A percentile compares a stretch with the other conserved stretches of the same genome.
phyloP scores from a whole-genome alignment of 53 echinoderm and acorn worm genomes.

The Antedon mediterranea region DNA sequence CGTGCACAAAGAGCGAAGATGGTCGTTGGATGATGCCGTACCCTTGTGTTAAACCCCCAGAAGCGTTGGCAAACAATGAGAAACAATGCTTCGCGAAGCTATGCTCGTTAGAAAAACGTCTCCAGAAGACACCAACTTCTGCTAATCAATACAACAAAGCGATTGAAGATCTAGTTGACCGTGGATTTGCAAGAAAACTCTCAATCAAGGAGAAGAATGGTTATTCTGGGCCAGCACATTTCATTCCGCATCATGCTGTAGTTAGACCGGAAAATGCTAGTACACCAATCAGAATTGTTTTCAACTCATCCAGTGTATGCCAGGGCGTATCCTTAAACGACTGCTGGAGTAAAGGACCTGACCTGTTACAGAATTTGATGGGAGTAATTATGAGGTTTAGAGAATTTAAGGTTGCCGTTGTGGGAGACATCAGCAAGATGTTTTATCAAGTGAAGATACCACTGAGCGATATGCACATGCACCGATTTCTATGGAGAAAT shows the following conservation, averaged over 20 bases:
- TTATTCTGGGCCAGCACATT: no score
- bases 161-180: no score
- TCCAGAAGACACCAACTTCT: no score
- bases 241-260: not conserved
- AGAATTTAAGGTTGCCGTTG: not conserved
- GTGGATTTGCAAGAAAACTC: no score
- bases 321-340: not conserved
- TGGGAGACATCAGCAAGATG: not conserved
- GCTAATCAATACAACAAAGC: no score
- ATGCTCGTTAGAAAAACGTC: no score
- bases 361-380: not conserved
- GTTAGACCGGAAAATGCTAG: not conserved
- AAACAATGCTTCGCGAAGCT: slow-evolving; percentile 11
- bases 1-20: slow-evolving; percentile 15
- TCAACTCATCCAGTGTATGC: not conserved
- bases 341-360: not conserved
- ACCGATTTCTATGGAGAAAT: not conserved
- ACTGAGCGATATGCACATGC: not conserved
- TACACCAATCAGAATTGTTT: not conserved
- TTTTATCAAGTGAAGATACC: not conserved
- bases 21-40: slow-evolving; percentile 4
- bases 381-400: not conserved
- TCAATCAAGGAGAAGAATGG: no score
- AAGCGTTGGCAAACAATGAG: no score
- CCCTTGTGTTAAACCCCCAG: not conserved